Evolutionary conservation across 2,113 vertebrate species (phyloP).

Genomic region (Crotalus horridus): DNA sequence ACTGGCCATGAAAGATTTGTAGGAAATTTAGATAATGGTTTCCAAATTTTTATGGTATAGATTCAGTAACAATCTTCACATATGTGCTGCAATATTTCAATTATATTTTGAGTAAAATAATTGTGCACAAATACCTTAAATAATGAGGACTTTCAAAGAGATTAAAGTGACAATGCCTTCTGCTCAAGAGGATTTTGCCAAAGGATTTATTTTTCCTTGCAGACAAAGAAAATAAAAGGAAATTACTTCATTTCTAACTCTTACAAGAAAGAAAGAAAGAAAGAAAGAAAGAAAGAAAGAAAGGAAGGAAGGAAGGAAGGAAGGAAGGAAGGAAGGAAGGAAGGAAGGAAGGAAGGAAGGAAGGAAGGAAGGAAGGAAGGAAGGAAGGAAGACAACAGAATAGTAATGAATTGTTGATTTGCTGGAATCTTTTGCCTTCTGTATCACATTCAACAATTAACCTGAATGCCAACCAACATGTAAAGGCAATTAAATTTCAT

Average conservation of each 20-base stretch:
- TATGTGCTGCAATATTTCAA: neutral
- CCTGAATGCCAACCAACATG: neutral
- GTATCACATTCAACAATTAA: neutral
- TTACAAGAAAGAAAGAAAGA: neutral
- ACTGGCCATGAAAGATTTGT: neutral
- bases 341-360: no score
- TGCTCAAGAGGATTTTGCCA: slow-evolving; percentile 16
- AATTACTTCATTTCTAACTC: slow-evolving; percentile 43
- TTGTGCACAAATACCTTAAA: neutral
- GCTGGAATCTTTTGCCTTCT: neutral
- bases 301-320: no score
- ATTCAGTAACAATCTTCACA: neutral
- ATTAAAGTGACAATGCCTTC: neutral
- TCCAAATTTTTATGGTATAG: neutral
- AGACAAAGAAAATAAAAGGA: slow-evolving; percentile 42
- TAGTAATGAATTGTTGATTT: neutral
- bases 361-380: neutral
- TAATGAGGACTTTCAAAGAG: neutral
- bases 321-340: neutral
- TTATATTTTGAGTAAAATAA: neutral
- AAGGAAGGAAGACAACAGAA: neutral
- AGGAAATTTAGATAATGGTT: neutral
- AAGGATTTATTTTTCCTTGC: slow-evolving; percentile 31
- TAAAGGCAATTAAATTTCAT: neutral
- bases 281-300: no score